Evolutionary conservation across 2,888 invertebrate genomes (phyloP).

Genomic region (Operophtera brumata): DNA sequence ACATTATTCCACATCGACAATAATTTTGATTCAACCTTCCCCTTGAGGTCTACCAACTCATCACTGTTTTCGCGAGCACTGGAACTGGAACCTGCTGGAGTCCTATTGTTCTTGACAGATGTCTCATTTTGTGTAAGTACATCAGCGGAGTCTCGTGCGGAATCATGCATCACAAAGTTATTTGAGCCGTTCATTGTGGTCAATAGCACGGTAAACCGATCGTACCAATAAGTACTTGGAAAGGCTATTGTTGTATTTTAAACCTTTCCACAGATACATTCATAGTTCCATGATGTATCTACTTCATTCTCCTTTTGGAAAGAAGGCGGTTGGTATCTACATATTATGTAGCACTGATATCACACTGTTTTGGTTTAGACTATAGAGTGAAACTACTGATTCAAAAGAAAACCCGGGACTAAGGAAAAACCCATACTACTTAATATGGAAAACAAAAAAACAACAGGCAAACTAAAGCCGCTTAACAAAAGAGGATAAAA

Average conservation of each 20-base stretch:
- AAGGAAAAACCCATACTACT: too few relatives aligned
- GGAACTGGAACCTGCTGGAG: slow-evolving; percentile 55
- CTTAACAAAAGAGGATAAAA: too few relatives aligned
- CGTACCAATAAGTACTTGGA: slow-evolving; percentile 1
- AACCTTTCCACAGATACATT: slow-evolving; percentile 13
- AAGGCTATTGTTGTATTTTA: slow-evolving; percentile 8
- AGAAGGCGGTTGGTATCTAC: too few relatives aligned
- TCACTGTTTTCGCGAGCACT: slow-evolving; percentile 63
- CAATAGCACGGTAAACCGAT: slow-evolving; percentile 15
- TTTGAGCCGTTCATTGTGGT: slow-evolving; percentile 62
- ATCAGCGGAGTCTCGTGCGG: slow-evolving; percentile 49
- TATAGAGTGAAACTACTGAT: too few relatives aligned
- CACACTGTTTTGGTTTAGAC: too few relatives aligned
- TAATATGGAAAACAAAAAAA: too few relatives aligned
- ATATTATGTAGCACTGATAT: too few relatives aligned
- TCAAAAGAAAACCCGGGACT: too few relatives aligned
- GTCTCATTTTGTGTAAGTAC: slow-evolving; percentile 46
- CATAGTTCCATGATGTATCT: not conserved
- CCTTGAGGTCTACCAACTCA: slow-evolving; percentile 81
- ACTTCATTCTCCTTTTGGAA: not conserved
- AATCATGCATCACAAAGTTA: slow-evolving; percentile 50
- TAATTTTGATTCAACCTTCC: slow-evolving; percentile 90
- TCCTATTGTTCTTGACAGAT: slow-evolving; percentile 45
- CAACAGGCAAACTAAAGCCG: too few relatives aligned
- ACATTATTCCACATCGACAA: slow-evolving; percentile 96